Base-by-base conservation (phyloP, 2,888 invertebrate species). In the Caenorhabditis sulstoni region DNA sequence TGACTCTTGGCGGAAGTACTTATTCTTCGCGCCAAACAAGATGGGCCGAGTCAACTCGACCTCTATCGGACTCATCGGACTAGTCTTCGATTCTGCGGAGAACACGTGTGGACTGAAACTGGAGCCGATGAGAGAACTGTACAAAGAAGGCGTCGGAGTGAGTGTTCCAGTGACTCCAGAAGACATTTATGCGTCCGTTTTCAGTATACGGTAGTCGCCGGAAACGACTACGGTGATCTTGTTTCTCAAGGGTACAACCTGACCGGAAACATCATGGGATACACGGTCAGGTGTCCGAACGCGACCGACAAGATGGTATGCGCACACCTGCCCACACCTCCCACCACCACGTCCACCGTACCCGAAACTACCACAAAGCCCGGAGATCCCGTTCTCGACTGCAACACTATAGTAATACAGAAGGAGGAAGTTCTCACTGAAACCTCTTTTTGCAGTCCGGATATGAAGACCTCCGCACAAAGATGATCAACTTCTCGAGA, bases 191-290 rank as follows among this genome's bases (percentile, higher is more conserved):
- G 37, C 18, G 29, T n/a, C 12, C 29, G 29, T 29, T 52, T 64
- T 39, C 23, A 64, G 55, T 65, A 65, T 45, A 35, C 44, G 9
- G 55, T 37, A 0, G 37, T 65, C 9, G 65, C 55, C 14, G 65
- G 55, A 14, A 35, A 65, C 16, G 45, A 55, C n/a, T 65, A 65
- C 45, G 9, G 8, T 11, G 14, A 23, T 7, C 37, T 65, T 1
- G 18, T 55, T 1, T n/a, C 16, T 29, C 22, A 45, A 1, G 65
- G 65, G 5, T 65, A 55, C 45, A 29, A 12, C 1, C 20, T 65
- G 12, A 65, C 65, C 11, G 65, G 65, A 35, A 65, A 65, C n/a
- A 55, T 55, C 1, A 55, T 65, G 65, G 65, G 65, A 23, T 65
- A 55, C 37, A 55, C 55, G 18, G 45, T 65, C 11, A 44, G 41